These are phyloP conservation scores for Lophotis ruficrista DNA, from an alignment of 2,113 vertebrate genomes.

Conservation along the genomic window DNA sequence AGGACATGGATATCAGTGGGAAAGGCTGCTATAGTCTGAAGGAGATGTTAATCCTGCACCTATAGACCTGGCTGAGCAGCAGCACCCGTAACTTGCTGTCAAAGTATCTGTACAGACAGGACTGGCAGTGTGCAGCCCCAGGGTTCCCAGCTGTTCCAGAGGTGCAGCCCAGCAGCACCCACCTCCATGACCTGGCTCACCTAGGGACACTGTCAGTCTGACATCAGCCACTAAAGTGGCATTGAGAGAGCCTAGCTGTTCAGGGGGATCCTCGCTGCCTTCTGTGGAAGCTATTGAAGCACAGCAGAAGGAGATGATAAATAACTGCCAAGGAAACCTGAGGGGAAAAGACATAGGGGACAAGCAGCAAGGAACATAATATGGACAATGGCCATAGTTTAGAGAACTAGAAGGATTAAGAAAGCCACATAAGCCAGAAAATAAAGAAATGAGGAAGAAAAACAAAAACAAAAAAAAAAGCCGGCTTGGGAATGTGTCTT, in stretches of 20 bases:
- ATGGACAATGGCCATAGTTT: neutral
- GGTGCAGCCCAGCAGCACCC: neutral
- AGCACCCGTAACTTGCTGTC: neutral
- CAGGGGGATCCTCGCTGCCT: fast-evolving
- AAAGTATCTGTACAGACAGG: neutral
- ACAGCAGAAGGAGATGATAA: neutral
- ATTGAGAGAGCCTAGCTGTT: neutral
- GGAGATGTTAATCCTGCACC: neutral
- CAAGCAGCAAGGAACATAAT: neutral
- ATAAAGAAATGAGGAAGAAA: neutral
- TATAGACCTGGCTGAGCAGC: neutral
- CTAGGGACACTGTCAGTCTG: fast-evolving
- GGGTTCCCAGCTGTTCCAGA: neutral
- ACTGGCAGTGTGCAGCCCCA: neutral
- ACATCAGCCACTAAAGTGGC: too few species aligned
- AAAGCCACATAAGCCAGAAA: neutral
- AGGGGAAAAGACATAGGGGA: neutral
- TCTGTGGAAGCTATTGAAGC: neutral
- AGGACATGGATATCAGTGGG: neutral
- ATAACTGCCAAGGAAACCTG: neutral
- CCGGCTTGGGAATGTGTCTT: neutral
- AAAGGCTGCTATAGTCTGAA: neutral
- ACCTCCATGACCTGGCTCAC: neutral
- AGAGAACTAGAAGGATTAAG: neutral
- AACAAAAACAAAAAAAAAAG: neutral